Evolutionary conservation across 2,888 invertebrate genomes (phyloP).

Genomic region (Melinopterus prodromus): DNA sequence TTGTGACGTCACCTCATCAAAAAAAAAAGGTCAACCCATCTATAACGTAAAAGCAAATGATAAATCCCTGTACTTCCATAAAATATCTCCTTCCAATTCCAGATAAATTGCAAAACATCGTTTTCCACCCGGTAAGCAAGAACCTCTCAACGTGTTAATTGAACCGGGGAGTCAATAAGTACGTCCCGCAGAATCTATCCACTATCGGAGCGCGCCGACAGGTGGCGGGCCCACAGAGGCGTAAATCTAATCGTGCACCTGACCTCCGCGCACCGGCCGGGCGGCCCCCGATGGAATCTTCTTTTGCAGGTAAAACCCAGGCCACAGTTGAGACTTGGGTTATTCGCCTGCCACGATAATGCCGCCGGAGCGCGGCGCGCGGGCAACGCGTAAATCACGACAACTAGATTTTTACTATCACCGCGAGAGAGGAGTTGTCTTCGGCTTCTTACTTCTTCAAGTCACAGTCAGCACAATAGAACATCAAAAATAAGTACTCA

Average conservation of each 20-base stretch:
- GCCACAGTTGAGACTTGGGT: not conserved
- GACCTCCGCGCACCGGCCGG: slow-evolving; percentile 24
- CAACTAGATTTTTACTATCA: not conserved
- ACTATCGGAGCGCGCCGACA: not conserved
- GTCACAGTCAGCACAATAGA: not conserved
- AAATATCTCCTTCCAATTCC: not conserved
- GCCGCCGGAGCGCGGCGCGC: not conserved
- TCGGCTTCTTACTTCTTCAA: not conserved
- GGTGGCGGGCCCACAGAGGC: slow-evolving; percentile 33
- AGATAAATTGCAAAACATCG: not conserved
- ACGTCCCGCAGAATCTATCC: not conserved
- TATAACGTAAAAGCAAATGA: not conserved
- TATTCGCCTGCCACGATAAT: not conserved
- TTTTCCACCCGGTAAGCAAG: not conserved
- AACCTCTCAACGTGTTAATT: not conserved
- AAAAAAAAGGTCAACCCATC: too few species aligned
- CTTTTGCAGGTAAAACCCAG: not conserved
- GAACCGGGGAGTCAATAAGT: not conserved
- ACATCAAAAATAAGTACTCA: not conserved
- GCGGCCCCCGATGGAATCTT: not conserved
- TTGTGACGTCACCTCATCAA: too few species aligned
- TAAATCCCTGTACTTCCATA: not conserved
- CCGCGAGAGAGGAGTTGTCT: not conserved
- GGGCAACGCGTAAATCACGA: not conserved
- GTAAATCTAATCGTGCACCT: slow-evolving; percentile 42